Base-by-base conservation (phyloP, 2,797 vertebrate genomes). In the Poeciliopsis paucimaculata region DNA sequence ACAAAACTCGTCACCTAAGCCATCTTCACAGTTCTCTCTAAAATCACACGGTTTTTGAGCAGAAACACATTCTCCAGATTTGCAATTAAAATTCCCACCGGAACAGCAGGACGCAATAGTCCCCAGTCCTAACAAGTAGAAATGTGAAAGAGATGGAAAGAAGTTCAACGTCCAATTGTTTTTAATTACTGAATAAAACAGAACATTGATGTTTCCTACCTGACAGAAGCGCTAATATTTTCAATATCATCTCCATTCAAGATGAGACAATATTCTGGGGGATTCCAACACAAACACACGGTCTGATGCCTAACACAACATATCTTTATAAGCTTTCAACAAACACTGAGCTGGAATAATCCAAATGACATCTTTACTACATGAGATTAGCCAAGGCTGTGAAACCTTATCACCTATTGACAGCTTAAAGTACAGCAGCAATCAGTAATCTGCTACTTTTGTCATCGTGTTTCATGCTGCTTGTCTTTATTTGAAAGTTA, bases 351-450 rank as follows among this genome's bases (percentile, higher is more conserved):
- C 11, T n/a, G 78, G 47, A 73, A 60, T 66, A 57, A 80, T 15
- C 82, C 43, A 34, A 83, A 47, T 36, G 60, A 23, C 78, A 51
- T 71, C 57, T 89, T 87, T 88, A 87, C 84, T 73, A 75, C 66
- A 80, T 77, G 51, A 26, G 41, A 36, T 80, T 8, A 78, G 73
- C 46, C 18, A 0, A 57, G 51, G 36, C 49, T 28, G 26, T 6
- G 23, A 73, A 60, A 81, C 34, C 80, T 91, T 93, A 94, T 95
- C 91, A 15, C 26, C 72, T 76, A 73, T 79, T 51, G 0, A 0
- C 18, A 76, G 87, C 55, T 73, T 93, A 94, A 94, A 96, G 95
- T 95, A 87, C 94, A 93, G 41, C 28, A 31, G 79, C 5, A 87
- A 81, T 79, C 79, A 73, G 64, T 81, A 39, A 90, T 79, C 79